phyloP scores from a whole-genome alignment of 1,140 invertebrate species.

The Streblospio benedicti region DNA sequence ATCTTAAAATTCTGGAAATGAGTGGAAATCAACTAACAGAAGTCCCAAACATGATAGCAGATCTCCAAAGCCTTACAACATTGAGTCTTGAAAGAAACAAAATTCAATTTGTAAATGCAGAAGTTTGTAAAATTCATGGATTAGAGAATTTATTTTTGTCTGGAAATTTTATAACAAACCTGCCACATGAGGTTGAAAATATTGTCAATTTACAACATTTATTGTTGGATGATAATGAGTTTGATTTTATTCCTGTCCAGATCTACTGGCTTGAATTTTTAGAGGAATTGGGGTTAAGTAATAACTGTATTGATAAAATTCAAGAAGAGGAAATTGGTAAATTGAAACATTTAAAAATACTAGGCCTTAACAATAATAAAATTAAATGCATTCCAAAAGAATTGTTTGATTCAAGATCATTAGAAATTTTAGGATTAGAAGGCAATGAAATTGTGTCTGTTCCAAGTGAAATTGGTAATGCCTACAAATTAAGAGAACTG shows the following conservation, averaged over 20 bases:
- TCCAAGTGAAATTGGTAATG: slow-evolving; percentile 32
- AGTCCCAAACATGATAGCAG: slow-evolving; percentile 16
- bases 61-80: slow-evolving; percentile 22
- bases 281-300: slow-evolving; percentile 32
- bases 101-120: slow-evolving; percentile 34
- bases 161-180: slow-evolving; percentile 39
- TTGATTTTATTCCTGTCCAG: slow-evolving; percentile 42
- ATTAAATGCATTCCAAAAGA: slow-evolving; percentile 32
- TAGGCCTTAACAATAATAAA: slow-evolving; percentile 39
- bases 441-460: slow-evolving; percentile 31
- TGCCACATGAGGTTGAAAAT: slow-evolving; percentile 39
- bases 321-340: slow-evolving; percentile 30
- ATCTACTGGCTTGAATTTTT: slow-evolving; percentile 30
- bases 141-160: slow-evolving; percentile 33
- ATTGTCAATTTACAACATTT: slow-evolving; percentile 33
- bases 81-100: slow-evolving; percentile 32
- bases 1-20: slow-evolving; percentile 27
- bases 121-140: slow-evolving; percentile 33
- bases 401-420: slow-evolving; percentile 25
- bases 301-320: slow-evolving; percentile 30
- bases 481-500: slow-evolving; percentile 33
- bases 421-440: slow-evolving; percentile 34
- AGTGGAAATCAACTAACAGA: slow-evolving; percentile 33
- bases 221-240: slow-evolving; percentile 39
- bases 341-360: slow-evolving; percentile 28